Evolutionary conservation across 2,113 vertebrate genomes (phyloP).

Genomic region (Tetrax tetrax): DNA sequence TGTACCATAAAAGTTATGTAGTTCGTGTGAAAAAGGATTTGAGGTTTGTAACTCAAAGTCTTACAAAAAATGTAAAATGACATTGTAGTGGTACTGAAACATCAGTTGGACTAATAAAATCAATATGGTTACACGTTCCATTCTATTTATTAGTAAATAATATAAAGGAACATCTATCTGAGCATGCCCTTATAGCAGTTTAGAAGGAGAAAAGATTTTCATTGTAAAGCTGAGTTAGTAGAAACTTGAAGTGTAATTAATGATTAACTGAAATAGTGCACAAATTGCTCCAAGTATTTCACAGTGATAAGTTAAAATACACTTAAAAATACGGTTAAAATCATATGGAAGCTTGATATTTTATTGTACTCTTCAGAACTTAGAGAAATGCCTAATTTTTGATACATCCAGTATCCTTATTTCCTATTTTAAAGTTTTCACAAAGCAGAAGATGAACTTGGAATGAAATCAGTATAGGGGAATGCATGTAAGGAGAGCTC

Average conservation of each 20-base stretch:
- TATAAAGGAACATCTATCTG: background rate
- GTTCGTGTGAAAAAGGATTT: background rate
- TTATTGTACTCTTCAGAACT: background rate
- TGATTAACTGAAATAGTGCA: background rate
- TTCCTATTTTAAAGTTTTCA: background rate
- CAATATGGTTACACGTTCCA: background rate
- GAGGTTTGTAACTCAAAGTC: background rate
- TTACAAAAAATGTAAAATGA: background rate
- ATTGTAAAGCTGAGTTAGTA: background rate
- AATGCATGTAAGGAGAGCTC: background rate
- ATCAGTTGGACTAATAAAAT: conserved; percentile 27
- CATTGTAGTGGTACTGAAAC: background rate
- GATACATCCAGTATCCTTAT: background rate
- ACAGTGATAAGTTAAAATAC: background rate
- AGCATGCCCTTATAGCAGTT: background rate
- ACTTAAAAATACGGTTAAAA: background rate
- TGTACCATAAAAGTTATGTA: background rate
- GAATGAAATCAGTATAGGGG: background rate
- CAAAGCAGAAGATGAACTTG: background rate
- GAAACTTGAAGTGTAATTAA: background rate
- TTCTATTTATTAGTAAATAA: conserved; percentile 20
- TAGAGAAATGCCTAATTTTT: background rate
- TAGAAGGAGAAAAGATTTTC: background rate
- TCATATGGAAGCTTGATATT: background rate
- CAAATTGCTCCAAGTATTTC: background rate